Conservation (phyloP, 2,113 vertebrate genomes). For the Perca schrenkii region DNA sequence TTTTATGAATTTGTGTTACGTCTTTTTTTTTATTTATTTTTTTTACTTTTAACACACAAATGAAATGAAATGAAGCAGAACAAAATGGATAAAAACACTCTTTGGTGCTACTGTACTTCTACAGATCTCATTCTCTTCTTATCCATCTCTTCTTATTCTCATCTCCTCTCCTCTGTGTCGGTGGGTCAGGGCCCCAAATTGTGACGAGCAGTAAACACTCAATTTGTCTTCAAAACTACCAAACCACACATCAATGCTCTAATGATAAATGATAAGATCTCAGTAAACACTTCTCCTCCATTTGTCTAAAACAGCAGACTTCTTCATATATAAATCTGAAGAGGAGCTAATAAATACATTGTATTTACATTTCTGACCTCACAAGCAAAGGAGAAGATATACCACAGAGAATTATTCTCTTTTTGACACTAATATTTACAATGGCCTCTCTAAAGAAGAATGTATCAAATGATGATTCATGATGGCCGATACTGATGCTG, state of each 20-base stretch:
- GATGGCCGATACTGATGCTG: neutral
- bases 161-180: constrained; percentile 38
- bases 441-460: neutral
- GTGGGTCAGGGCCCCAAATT: constrained; percentile 48
- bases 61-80: neutral
- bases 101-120: neutral
- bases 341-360: constrained; percentile 53
- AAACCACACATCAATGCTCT: constrained; percentile 65
- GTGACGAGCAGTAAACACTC: constrained; percentile 37
- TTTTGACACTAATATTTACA: constrained; percentile 38
- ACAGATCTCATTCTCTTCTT: constrained; percentile 28
- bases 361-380: constrained; percentile 36
- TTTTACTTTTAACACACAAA: neutral
- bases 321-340: constrained; percentile 41
- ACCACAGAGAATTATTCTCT: neutral
- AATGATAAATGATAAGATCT: constrained; percentile 47
- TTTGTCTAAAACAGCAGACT: constrained; percentile 24
- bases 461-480: neutral
- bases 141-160: too few species aligned
- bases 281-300: constrained; percentile 54
- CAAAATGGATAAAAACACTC: neutral
- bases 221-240: constrained; percentile 62
- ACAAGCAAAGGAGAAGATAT: constrained; percentile 19
- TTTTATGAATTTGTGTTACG: too few species aligned
- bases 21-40: too few species aligned